Conservation (phyloP, 2,113 vertebrate species). For the Rhombomys opimus region DNA sequence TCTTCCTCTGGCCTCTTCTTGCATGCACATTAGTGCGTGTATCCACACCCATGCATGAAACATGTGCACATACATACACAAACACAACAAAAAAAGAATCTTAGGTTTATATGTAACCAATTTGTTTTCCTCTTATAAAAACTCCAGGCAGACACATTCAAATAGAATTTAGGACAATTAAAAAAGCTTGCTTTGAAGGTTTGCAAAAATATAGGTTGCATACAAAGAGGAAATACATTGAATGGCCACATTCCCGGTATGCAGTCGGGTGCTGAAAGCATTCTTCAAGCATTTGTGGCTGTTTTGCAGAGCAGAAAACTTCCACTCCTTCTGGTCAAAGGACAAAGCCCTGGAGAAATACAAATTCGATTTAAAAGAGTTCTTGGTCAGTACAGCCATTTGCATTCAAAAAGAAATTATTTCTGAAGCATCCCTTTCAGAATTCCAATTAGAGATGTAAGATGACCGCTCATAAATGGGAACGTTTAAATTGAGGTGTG, state of each 20-base stretch:
- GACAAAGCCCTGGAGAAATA: slow-evolving; percentile 39
- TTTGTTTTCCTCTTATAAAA: slow-evolving; percentile 10
- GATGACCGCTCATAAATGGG: slow-evolving; percentile 33
- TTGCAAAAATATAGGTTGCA: slow-evolving; percentile 14
- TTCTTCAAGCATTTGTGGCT: background rate
- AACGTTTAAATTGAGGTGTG: slow-evolving; percentile 60
- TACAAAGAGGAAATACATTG: background rate
- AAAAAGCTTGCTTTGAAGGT: slow-evolving; percentile 51
- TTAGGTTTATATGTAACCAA: slow-evolving; percentile 35
- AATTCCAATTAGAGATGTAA: slow-evolving; percentile 71
- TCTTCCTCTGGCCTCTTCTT: background rate
- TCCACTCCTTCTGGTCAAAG: slow-evolving; percentile 54
- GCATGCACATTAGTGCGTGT: background rate
- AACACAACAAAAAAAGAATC: background rate
- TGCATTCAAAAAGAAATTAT: slow-evolving; percentile 66
- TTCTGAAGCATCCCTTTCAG: slow-evolving; percentile 67
- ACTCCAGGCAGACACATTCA: slow-evolving; percentile 1
- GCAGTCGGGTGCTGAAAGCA: background rate
- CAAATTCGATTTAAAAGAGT: slow-evolving; percentile 51
- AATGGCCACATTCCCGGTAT: background rate
- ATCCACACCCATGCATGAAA: no score
- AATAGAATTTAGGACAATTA: slow-evolving; percentile 47
- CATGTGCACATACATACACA: background rate
- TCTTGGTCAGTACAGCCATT: slow-evolving; percentile 58
- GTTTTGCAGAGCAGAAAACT: background rate